Conservation (phyloP, 1,140 invertebrate genomes). For the Aphis gossypii region DNA sequence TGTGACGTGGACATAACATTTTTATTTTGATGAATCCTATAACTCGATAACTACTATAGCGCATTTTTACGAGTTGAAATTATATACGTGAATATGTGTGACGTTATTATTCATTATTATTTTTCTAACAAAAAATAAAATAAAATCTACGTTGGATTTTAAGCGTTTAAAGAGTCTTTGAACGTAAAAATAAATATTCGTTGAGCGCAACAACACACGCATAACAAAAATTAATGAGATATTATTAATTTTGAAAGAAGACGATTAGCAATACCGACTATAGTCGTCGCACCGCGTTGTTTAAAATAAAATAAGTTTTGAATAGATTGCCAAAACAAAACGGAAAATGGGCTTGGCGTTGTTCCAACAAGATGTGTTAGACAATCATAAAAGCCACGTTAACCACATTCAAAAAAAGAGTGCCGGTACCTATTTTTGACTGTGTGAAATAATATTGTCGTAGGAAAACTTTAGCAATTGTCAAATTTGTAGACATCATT, state of each 20-base stretch:
- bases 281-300: neutral
- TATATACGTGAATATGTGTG: neutral
- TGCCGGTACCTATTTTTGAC: neutral
- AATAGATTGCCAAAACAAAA: constrained; percentile 38
- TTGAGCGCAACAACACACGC: neutral
- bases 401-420: neutral
- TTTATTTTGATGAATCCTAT: neutral
- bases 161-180: neutral
- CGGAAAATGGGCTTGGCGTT: neutral
- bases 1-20: neutral
- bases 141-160: neutral
- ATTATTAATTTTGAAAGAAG: neutral
- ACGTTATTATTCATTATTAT: neutral
- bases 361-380: neutral
- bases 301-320: constrained; percentile 19
- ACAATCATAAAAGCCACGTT: neutral
- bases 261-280: neutral
- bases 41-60: neutral
- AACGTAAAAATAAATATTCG: constrained; percentile 1
- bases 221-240: constrained; percentile 4
- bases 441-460: neutral
- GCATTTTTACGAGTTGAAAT: neutral
- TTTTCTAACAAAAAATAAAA: neutral
- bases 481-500: too few species aligned
- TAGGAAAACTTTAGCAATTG: neutral